These are phyloP conservation scores for Polyodon spathula DNA, from an alignment of 2,113 vertebrate species.

Conservation along the genomic window DNA sequence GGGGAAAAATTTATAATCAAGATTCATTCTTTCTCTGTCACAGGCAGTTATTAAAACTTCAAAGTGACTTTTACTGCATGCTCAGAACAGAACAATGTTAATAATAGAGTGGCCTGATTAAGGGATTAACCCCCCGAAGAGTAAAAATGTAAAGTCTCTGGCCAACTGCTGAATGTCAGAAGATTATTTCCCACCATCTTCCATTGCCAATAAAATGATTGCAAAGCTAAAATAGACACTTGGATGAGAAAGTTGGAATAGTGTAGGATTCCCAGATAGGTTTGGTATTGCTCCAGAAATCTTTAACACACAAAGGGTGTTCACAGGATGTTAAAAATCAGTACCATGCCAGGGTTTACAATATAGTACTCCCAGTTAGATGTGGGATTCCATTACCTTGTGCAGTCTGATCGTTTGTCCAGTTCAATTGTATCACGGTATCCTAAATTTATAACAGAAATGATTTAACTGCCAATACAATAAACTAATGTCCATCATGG, in stretches of 20 bases:
- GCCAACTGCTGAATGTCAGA: background rate
- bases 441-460: too few species aligned
- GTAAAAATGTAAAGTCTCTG: background rate
- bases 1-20: too few species aligned
- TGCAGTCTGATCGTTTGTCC: too few species aligned
- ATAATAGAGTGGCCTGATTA: background rate
- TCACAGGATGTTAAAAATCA: background rate
- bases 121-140: background rate
- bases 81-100: background rate
- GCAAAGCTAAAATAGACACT: background rate
- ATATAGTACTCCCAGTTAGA: background rate
- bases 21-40: too few species aligned
- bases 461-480: too few species aligned
- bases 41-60: too few species aligned
- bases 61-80: background rate
- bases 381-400: background rate
- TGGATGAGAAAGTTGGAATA: background rate
- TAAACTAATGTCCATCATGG: too few species aligned
- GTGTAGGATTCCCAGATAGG: background rate
- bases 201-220: background rate
- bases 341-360: background rate
- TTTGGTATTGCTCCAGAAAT: background rate
- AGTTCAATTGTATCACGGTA: too few species aligned
- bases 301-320: background rate
- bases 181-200: background rate